A percentile compares a stretch with the other conserved stretches of the same genome.
Evolutionary conservation across 2,797 vertebrate genomes (phyloP).

Genomic region (Cottoperca gobio): DNA sequence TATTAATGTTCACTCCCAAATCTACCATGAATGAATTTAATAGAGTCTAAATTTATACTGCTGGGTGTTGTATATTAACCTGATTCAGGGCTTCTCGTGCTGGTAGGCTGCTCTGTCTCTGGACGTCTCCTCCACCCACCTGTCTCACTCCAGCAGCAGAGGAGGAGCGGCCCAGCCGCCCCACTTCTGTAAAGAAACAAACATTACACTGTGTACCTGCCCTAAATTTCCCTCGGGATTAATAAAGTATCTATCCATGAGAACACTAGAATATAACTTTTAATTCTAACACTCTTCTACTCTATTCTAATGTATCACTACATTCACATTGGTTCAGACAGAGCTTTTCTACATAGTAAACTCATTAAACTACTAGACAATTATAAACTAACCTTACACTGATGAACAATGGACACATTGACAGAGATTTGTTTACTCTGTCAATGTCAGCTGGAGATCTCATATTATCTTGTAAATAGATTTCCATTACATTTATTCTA

Average conservation of each 20-base stretch:
- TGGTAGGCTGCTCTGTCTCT: slow-evolving; percentile 90
- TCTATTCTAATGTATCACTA: too few species aligned
- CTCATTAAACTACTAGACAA: slow-evolving; percentile 13
- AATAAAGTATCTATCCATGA: too few species aligned
- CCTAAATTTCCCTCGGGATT: too few species aligned
- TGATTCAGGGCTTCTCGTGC: slow-evolving; percentile 87
- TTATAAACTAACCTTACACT: slow-evolving; percentile 1
- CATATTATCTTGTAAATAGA: background rate
- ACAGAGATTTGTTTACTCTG: background rate
- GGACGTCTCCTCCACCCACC: slow-evolving; percentile 85
- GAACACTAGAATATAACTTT: slow-evolving; percentile 47
- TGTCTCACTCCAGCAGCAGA: slow-evolving; percentile 94
- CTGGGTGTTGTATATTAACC: slow-evolving; percentile 76
- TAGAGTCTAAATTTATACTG: slow-evolving; percentile 33
- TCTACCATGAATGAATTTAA: slow-evolving; percentile 55
- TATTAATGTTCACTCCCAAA: slow-evolving; percentile 67
- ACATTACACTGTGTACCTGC: slow-evolving; percentile 52
- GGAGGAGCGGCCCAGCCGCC: slow-evolving; percentile 93
- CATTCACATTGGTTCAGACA: background rate
- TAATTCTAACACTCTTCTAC: slow-evolving; percentile 32
- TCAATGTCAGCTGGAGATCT: background rate
- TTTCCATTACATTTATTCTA: slow-evolving; percentile 1
- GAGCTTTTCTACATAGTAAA: slow-evolving; percentile 12
- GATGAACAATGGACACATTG: slow-evolving; percentile 1
- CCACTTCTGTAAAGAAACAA: slow-evolving; percentile 86